Percentiles rank a stretch among this genome's conserved stretches.
Evolutionary conservation across 2,888 invertebrate species (phyloP).

Genomic region (Encarsia formosa): DNA sequence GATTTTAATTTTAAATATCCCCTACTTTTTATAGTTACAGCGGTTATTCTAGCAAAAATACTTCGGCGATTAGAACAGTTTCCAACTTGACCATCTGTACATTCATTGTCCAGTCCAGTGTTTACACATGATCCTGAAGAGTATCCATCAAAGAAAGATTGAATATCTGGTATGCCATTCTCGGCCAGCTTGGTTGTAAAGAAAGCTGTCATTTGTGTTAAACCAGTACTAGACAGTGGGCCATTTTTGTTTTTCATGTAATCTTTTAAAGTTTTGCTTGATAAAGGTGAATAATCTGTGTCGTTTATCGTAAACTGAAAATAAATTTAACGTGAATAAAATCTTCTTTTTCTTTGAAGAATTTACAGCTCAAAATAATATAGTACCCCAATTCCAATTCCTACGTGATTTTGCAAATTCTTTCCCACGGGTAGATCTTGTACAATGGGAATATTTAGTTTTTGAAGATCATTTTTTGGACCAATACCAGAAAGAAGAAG

Average conservation of each 20-base stretch:
- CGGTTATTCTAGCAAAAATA: conserved; percentile 48
- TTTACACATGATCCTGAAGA: conserved; percentile 27
- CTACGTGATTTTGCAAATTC: conserved; percentile 57
- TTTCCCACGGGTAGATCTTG: conserved; percentile 55
- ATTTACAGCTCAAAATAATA: conserved; percentile 54
- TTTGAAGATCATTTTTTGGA: conserved; percentile 53
- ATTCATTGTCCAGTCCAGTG: conserved; percentile 33
- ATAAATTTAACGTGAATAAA: conserved; percentile 57
- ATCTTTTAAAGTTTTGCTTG: conserved; percentile 38
- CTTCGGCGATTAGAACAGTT: conserved; percentile 30
- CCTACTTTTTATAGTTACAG: conserved; percentile 49
- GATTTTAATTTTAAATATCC: conserved; percentile 53
- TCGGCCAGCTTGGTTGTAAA: conserved; percentile 44
- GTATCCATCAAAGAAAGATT: conserved; percentile 45
- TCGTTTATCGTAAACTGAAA: conserved; percentile 9
- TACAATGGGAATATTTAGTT: conserved; percentile 50
- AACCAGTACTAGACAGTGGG: conserved; percentile 48
- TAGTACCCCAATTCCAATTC: conserved; percentile 37
- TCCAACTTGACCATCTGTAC: conserved; percentile 37
- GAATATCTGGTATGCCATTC: conserved; percentile 37
- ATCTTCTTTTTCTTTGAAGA: conserved; percentile 54
- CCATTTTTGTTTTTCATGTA: conserved; percentile 44
- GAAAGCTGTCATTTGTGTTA: conserved; percentile 50
- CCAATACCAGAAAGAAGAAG: conserved; percentile 69
- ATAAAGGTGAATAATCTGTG: not conserved